Percentiles rank a stretch among this genome's conserved stretches.
Evolutionary conservation across 2,113 vertebrate species (phyloP).

Genomic region (Oxyruncus cristatus): DNA sequence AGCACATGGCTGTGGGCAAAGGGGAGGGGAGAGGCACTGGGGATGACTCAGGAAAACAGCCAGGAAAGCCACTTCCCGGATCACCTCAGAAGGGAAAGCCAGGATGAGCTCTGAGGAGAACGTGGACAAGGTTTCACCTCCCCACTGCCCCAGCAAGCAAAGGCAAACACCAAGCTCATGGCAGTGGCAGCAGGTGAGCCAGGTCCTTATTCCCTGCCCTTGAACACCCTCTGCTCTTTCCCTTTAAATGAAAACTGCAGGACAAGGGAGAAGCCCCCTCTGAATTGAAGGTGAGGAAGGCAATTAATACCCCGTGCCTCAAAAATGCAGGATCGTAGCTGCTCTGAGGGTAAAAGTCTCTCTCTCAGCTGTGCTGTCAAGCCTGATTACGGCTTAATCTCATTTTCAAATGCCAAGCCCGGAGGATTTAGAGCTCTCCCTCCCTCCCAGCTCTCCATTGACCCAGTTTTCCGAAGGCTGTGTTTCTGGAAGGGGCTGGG

Average conservation of each 20-base stretch:
- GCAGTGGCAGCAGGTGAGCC: not conserved
- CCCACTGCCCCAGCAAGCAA: not conserved
- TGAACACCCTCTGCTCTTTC: not conserved
- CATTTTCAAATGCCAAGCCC: constrained; percentile 34
- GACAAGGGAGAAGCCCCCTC: not conserved
- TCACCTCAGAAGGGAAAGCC: not conserved
- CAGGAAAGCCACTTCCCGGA: not conserved
- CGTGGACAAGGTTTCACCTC: fast-evolving
- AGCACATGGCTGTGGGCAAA: not conserved
- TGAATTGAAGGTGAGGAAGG: not conserved
- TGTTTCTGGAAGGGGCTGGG: not conserved
- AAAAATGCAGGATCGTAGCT: not conserved
- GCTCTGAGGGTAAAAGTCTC: not conserved
- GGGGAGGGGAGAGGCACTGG: not conserved
- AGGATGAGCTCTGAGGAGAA: not conserved
- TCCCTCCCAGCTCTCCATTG: constrained; percentile 4
- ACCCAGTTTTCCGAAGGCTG: constrained; percentile 30
- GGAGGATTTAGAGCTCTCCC: not conserved
- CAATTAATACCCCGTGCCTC: not conserved
- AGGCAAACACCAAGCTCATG: not conserved
- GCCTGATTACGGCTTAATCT: constrained; percentile 34
- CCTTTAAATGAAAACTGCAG: not conserved
- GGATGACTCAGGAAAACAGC: not conserved
- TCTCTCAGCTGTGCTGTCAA: constrained; percentile 12
- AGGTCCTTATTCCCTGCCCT: not conserved